phyloP scores from a whole-genome alignment of 2,888 invertebrate genomes.

The Calliopum simillimum region DNA sequence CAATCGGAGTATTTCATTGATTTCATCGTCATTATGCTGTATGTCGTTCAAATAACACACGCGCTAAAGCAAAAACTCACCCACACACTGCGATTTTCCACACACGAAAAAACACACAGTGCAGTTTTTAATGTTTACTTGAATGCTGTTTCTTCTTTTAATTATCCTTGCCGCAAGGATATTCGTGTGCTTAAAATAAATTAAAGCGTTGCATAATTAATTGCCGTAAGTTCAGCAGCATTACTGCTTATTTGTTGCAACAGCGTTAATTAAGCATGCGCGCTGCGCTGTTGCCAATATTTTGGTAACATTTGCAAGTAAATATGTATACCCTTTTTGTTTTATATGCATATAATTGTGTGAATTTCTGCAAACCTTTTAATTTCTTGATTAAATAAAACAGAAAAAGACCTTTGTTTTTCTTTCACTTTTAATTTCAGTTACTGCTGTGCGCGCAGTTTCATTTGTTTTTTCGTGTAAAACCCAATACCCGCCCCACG shows the following conservation, averaged over 20 bases:
- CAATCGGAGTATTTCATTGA: constrained; percentile 69
- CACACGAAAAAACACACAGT: background rate
- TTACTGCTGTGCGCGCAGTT: too few species aligned
- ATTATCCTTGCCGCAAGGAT: constrained; percentile 14
- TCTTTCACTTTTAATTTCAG: background rate
- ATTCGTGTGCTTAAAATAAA: constrained; percentile 9
- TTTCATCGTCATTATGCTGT: constrained; percentile 67
- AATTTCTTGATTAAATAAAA: too few species aligned
- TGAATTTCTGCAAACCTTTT: background rate
- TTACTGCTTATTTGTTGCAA: constrained; percentile 15
- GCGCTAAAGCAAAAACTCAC: background rate
- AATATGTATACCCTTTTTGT: constrained; percentile 7
- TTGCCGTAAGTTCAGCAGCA: constrained; percentile 23
- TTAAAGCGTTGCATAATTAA: constrained; percentile 34
- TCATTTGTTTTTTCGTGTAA: too few species aligned
- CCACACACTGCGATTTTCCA: background rate
- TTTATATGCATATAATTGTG: constrained; percentile 16
- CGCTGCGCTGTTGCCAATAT: background rate
- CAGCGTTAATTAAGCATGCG: constrained; percentile 7
- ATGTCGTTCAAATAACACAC: background rate
- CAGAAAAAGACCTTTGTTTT: constrained; percentile 1
- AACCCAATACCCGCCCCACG: background rate
- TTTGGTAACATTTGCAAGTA: background rate
- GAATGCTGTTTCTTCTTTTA: constrained; percentile 16
- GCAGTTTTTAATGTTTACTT: constrained; percentile 28